phyloP scores from a whole-genome alignment of 2,888 invertebrate species.

The Noctua pronuba region DNA sequence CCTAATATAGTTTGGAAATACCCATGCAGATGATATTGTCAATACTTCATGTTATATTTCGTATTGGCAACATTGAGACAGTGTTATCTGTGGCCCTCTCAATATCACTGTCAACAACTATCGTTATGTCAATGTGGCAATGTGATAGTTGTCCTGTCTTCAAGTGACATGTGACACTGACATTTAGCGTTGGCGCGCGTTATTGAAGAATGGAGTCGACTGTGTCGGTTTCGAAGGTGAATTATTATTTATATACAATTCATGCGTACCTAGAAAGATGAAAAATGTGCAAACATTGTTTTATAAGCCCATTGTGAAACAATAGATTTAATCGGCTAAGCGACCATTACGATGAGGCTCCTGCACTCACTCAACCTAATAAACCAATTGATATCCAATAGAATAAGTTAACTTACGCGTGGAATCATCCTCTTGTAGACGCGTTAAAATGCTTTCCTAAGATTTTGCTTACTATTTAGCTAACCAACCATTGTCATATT shows the following conservation, averaged over 20 bases:
- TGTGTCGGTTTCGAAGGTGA: conserved; percentile 77
- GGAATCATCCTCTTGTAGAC: no score
- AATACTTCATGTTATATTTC: not conserved
- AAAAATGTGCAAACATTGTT: not conserved
- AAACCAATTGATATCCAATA: no score
- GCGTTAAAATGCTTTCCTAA: no score
- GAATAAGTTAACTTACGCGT: no score
- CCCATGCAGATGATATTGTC: no score
- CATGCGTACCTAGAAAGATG: not conserved
- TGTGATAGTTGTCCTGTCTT: no score
- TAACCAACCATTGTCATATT: not conserved
- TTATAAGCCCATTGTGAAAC: no score
- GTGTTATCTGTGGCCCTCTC: not conserved
- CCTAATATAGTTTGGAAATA: no score
- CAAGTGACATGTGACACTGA: not conserved
- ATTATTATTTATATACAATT: not conserved
- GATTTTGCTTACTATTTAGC: not conserved
- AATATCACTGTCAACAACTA: not conserved
- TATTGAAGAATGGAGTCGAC: conserved; percentile 71
- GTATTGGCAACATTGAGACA: not conserved
- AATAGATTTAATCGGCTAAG: no score
- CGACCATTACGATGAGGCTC: no score
- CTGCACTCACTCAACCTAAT: no score
- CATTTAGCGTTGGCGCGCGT: conserved; percentile 10
- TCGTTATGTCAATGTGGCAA: no score